phyloP scores from a whole-genome alignment of 1,140 invertebrate genomes.

The Alviniconcha marisindica region DNA sequence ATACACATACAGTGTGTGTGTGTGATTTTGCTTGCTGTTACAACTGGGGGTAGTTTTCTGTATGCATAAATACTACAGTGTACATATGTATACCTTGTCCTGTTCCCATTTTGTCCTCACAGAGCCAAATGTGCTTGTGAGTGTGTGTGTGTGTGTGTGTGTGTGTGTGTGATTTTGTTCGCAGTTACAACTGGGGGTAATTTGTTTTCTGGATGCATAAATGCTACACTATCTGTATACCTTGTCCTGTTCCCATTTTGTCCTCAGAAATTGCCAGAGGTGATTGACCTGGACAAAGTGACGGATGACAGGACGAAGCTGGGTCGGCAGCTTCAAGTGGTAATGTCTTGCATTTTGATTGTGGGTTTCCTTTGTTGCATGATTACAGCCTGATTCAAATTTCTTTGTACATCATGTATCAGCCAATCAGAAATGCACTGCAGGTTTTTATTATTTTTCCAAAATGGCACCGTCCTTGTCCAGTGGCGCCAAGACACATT shows the following conservation, averaged over 20 bases:
- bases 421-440: background rate
- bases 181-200: no score
- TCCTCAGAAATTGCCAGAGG: conserved; percentile 68
- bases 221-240: no score
- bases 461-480: background rate
- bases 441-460: background rate
- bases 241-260: no score
- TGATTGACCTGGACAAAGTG: conserved; percentile 81
- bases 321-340: conserved; percentile 87
- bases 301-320: conserved; percentile 82
- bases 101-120: background rate
- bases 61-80: no score
- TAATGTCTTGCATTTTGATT: conserved; percentile 72
- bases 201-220: no score
- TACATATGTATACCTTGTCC: no score
- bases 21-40: conserved; percentile 4
- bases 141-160: background rate
- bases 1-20: background rate
- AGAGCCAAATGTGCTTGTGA: background rate
- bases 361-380: no score
- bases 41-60: background rate
- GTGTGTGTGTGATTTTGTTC: no score
- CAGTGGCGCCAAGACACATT: no score
- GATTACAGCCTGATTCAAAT: no score
- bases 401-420: background rate